Evolutionary conservation across 1,140 invertebrate species (phyloP).

Genomic region (Pogonognathellus flavescens): DNA sequence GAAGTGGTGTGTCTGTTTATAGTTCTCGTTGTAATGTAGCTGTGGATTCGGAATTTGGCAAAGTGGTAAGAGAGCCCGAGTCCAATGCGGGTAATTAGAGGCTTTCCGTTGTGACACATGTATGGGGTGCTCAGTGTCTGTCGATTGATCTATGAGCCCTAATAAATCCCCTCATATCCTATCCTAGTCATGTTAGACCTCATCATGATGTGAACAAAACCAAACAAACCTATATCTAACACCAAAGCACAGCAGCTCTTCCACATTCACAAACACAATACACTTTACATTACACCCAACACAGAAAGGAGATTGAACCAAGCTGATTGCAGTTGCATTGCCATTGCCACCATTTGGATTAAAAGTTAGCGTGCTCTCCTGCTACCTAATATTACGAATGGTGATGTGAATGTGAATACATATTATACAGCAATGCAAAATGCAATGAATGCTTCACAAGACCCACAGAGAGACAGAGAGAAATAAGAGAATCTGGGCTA

Average conservation of each 20-base stretch:
- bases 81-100: conserved; percentile 63
- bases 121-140: conserved; percentile 55
- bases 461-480: too few relatives aligned
- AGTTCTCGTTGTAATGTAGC: conserved; percentile 27
- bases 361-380: too few relatives aligned
- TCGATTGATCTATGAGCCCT: conserved; percentile 61
- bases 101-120: conserved; percentile 61
- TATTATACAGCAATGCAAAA: too few relatives aligned
- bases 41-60: conserved; percentile 40
- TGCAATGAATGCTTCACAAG: too few relatives aligned
- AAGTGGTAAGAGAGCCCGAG: conserved; percentile 43
- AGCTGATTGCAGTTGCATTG: too few relatives aligned
- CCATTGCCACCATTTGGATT: too few relatives aligned
- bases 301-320: too few relatives aligned
- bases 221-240: conserved; percentile 5
- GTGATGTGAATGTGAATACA: too few relatives aligned
- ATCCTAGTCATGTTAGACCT: conserved; percentile 48
- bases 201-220: conserved; percentile 10
- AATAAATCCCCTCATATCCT: conserved; percentile 61
- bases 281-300: too few relatives aligned
- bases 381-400: too few relatives aligned
- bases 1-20: not conserved
- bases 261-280: not conserved
- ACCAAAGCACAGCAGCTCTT: not conserved
- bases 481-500: too few relatives aligned